Evolutionary conservation across 2,113 vertebrate genomes (phyloP), one percentile per base, ranked within the genome.

Genomic region (Platysternon megacephalum): DNA sequence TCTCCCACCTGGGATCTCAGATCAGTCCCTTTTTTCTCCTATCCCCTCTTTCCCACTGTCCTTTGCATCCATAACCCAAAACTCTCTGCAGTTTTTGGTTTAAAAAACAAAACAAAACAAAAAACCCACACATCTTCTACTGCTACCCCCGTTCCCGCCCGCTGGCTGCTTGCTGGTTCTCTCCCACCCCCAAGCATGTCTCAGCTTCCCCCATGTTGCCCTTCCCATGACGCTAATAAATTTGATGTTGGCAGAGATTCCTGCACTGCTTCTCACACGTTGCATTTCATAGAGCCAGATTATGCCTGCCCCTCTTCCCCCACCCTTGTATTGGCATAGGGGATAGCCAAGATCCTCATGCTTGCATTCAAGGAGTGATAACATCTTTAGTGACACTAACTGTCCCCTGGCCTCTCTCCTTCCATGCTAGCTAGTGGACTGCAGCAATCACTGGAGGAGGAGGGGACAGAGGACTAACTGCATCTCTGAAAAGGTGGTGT

Each of bases 311-410:
- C 12, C 28, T 8, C 11, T 68, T 12, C 78, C 84, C 19, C 4
- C 78, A 80, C 39, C 19, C 12, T 68, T 78, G 6, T 82, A 72
- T n/a, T 48, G 56, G 44, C 39, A 46, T 9, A 61, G 11, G 56
- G 82, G 3, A 68, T 0, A 48, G 13, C 13, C 82, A 78, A 58
- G 76, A 51, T 68, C 11, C 39, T 51, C 5, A 5, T 82, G 51
- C 17, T 10, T 76, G 76, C 58, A 4, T 51, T 84, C 44, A 51
- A 32, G 2, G 26, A 11, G 4, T 0, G 0, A 0, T 26, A 10
- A 17, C 39, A 4, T 0, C 39, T 58, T 7, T 68, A 16, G 48
- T 26, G 48, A 48, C 49, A 39, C 32, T 58, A 26, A 11, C 52
- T 28, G 39, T 55, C 26, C 8, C 39, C 39, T 85, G 12, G 1